Evolutionary conservation across 2,888 invertebrate species (phyloP).

Genomic region (Linyphia triangularis): DNA sequence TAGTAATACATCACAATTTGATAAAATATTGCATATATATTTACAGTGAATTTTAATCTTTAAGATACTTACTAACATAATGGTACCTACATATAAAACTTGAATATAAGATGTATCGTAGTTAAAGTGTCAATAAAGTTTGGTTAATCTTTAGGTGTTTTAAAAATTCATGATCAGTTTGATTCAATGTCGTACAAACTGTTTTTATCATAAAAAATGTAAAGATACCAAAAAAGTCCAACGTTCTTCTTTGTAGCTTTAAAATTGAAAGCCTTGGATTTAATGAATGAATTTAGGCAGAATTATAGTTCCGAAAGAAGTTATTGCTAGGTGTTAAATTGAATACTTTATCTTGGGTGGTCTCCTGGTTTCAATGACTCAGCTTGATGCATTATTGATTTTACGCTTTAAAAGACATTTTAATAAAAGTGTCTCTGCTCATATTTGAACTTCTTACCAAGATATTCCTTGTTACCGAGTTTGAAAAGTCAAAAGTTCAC

Average conservation of each 20-base stretch:
- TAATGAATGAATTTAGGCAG: not conserved
- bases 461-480: slow-evolving; percentile 23
- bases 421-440: slow-evolving; percentile 21
- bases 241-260: not conserved
- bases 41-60: no score
- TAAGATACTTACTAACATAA: no score
- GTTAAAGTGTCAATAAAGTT: no score
- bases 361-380: slow-evolving; percentile 7
- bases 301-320: slow-evolving; percentile 6
- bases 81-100: no score
- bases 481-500: slow-evolving; percentile 40
- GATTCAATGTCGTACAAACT: no score
- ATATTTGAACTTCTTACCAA: not conserved
- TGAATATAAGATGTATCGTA: no score
- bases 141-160: no score
- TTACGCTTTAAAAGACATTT: slow-evolving; percentile 1
- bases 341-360: not conserved
- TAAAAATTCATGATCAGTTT: no score
- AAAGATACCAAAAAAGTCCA: no score
- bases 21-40: no score
- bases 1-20: no score
- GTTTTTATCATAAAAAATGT: no score
- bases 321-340: slow-evolving; percentile 23
- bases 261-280: not conserved
- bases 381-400: slow-evolving; percentile 11